These are phyloP conservation scores for Mustelus asterias DNA, from an alignment of 2,113 vertebrate genomes.

Conservation along the genomic window DNA sequence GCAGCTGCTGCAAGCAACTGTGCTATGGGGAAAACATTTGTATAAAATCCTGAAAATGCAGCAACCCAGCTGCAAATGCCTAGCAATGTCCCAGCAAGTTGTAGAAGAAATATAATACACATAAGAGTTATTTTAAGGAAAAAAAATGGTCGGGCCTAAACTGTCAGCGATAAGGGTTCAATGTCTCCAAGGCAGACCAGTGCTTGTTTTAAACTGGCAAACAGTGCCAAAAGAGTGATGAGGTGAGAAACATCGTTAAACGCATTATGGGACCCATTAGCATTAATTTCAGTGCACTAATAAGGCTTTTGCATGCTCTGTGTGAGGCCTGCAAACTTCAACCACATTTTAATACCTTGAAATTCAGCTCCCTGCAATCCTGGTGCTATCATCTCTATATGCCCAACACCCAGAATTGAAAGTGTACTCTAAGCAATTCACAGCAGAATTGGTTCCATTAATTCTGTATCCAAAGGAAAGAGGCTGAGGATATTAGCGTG, in stretches of 20 bases:
- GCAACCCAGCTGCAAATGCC: not conserved
- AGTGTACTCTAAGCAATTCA: not conserved
- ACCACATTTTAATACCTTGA: not conserved
- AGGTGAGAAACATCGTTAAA: not conserved
- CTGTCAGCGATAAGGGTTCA: not conserved
- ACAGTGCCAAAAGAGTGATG: not conserved
- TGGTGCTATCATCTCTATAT: not conserved
- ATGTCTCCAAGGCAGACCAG: not conserved
- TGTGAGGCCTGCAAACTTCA: not conserved
- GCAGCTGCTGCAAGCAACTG: not conserved
- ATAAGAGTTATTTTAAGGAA: not conserved
- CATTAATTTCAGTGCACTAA: slow-evolving; percentile 14
- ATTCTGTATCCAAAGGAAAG: not conserved
- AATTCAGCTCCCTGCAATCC: not conserved
- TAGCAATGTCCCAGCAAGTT: not conserved
- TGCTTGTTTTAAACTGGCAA: not conserved
- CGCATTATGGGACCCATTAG: not conserved
- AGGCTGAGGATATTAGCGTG: not conserved
- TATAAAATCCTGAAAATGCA: not conserved
- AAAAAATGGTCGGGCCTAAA: not conserved
- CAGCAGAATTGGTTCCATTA: not conserved
- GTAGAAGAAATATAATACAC: not conserved
- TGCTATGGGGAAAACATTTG: not conserved
- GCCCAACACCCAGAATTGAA: not conserved
- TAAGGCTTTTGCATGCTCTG: not conserved